Evolutionary conservation across 2,888 invertebrate species (phyloP).

Genomic region (Incurvaria masculella): DNA sequence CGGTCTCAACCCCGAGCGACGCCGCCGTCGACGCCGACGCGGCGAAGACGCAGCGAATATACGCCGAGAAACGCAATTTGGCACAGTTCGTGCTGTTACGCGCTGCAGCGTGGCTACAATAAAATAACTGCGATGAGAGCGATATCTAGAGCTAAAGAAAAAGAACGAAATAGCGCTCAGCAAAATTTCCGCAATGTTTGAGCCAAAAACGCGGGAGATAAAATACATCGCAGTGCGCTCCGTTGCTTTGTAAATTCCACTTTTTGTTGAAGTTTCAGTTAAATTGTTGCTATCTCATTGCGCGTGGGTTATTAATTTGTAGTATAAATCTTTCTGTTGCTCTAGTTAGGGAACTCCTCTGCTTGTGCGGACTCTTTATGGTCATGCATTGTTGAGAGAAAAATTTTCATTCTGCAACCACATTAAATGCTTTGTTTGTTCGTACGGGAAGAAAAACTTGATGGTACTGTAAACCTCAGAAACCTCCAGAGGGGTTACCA

Average conservation of each 20-base stretch:
- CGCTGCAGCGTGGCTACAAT: background rate
- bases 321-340: conserved; percentile 41
- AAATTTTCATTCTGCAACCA: too few species aligned
- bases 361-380: too few species aligned
- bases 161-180: background rate
- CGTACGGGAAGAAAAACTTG: too few species aligned
- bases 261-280: conserved; percentile 33
- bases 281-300: conserved; percentile 50
- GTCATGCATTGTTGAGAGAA: too few species aligned
- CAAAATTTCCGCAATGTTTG: background rate
- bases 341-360: too few species aligned
- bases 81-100: background rate
- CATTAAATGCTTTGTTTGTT: too few species aligned
- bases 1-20: too few species aligned
- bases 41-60: background rate
- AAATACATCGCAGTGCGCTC: conserved; percentile 5
- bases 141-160: background rate
- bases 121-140: background rate
- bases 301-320: conserved; percentile 41
- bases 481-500: too few species aligned
- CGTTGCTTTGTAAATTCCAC: conserved; percentile 39
- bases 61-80: background rate
- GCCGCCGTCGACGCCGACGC: background rate
- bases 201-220: background rate
- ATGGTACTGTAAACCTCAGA: too few species aligned